Base-by-base conservation (phyloP, 2,888 invertebrate species). In the Lasioglossum marginatum region DNA sequence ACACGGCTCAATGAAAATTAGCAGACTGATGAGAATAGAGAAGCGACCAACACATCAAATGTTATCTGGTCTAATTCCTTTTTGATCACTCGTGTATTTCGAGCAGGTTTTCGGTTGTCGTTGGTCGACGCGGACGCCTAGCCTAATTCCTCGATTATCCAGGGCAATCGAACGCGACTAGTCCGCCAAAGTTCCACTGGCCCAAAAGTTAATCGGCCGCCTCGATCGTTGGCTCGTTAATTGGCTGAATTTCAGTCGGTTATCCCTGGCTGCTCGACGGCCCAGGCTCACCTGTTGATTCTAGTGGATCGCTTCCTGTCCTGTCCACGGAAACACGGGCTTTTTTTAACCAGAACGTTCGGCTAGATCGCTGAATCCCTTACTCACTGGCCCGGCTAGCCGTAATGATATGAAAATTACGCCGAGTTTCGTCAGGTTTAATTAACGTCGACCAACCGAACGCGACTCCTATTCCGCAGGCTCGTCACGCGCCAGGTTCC, bases 221-320 rank as follows among this genome's bases (percentile, higher is more conserved):
- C 10, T 31, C 19, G 72, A 72, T 72, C 72, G 48, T 48, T 34
- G 34, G 45, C 72, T 72, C 31, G 27, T 23, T 72, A 72, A 72
- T 72, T 72, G 72, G 72, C 72, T 34, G 72, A 72, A 72, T 72
- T 72, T 60, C 75, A 12, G 34, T 74, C 52, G 48, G 75, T 72
- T 37, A 31, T 37, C 23, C 27, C 23, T 19, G 37, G 27, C 63
- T 16, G 40, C 45, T 66, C 19, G 40, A 66, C 37, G 23, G 68
- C 45, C 52, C 52, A n/a, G 3, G 52, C 72, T 80, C 83, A 83
- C 83, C 83, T 83, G 83, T 83, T 83, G 80, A 83, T 83, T 83
- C 80, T 45, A 31, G 74, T 34, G 82, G 63, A 73, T 74, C 66
- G 31, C 40, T 82, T 82, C 82, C 82, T 82, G 82, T 23, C 77